Evolutionary conservation across 2,797 vertebrate genomes (phyloP).

Genomic region (Buphagus erythrorhynchus): DNA sequence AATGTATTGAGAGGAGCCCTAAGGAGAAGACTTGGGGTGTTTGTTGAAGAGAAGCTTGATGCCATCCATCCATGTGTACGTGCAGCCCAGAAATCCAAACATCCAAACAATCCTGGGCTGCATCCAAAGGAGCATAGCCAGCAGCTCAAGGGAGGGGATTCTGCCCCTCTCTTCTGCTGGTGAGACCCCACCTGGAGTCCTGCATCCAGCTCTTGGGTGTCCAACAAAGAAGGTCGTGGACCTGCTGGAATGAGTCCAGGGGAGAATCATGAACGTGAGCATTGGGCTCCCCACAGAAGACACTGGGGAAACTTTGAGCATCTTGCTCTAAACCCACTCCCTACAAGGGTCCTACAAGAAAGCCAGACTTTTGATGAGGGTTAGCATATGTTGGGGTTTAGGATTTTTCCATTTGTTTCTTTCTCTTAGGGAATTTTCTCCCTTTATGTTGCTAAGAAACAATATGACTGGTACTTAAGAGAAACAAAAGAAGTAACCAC

Average conservation of each 20-base stretch:
- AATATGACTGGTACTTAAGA: not conserved
- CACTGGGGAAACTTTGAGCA: not conserved
- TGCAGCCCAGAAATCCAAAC: not conserved
- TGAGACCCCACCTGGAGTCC: not conserved
- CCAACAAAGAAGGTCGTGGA: accelerated
- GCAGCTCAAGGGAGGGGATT: not conserved
- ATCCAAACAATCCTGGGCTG: not conserved
- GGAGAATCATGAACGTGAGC: not conserved
- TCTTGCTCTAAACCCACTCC: accelerated
- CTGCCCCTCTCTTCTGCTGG: not conserved
- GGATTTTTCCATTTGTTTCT: not conserved
- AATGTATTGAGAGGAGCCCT: not conserved
- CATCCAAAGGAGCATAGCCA: not conserved
- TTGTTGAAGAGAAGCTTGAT: not conserved
- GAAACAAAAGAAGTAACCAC: too few relatives aligned
- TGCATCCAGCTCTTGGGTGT: not conserved
- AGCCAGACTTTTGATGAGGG: not conserved
- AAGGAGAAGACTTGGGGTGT: not conserved
- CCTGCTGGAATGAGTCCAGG: not conserved
- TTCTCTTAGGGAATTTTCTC: not conserved
- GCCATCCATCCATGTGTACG: not conserved
- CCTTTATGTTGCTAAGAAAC: not conserved
- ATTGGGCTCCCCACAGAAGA: too few relatives aligned
- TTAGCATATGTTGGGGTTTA: not conserved
- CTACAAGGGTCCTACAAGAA: not conserved